Base-by-base conservation (phyloP, 2,113 vertebrate species). In the Callopanchax toddi region DNA sequence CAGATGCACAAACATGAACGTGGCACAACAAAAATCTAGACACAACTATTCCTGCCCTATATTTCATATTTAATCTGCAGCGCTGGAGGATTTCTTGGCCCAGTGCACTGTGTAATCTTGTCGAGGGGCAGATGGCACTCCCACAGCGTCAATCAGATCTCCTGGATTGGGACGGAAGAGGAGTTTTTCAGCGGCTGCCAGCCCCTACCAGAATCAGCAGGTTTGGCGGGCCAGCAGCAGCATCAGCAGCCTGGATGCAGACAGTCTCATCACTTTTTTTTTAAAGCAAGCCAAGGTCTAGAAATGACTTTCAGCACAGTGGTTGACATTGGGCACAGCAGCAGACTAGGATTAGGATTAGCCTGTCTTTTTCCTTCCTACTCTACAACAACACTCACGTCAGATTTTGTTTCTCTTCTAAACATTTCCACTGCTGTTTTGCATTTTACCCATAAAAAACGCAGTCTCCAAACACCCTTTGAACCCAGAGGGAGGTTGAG, bases 41-140 rank as follows among this genome's bases (percentile, higher is more conserved):
- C 51, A 53, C 61, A 69, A 67, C 77, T 60, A 73, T 84, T 79
- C 62, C 83, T 90, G 88, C 78, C 89, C 87, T 90, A 91, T 86
- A 91, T 90, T 89, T 89, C 84, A 91, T 86, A 88, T 86, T 87
- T 90, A 90, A 91, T 91, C 88, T 85, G 75, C 55, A 52, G 60
- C 54, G 75, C 77, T 65, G 73, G 70, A 64, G 77, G 83, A 88
- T 87, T 87, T 91, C 88, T 90, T 90, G 86, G 84, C 82, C 84
- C 73, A 63, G 55, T 74, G 72, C 73, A 42, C 60, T 76, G 63
- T 74, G 82, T 90, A 90, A 90, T 90, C 87, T 90, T 81, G 84
- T 78, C 15, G 18, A 29, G 64, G 89, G 79, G 83, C 87, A 91
- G 88, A 90, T 89, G 87, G 87, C 82, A 58, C 74, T 71, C 71